phyloP scores from a whole-genome alignment of 1,140 invertebrate species.

The Heliconius hewitsoni region DNA sequence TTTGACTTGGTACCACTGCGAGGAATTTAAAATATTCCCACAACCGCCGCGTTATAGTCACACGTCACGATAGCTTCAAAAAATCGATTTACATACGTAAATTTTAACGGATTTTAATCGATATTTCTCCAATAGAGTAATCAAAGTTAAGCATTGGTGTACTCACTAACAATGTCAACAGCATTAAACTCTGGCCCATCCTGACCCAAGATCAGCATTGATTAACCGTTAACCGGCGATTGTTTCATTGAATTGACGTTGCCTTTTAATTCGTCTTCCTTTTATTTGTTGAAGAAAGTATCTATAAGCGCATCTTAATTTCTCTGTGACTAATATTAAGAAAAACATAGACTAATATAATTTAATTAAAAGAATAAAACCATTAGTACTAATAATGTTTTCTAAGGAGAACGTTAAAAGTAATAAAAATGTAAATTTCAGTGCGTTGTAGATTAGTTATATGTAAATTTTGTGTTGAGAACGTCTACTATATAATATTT shows the following conservation, averaged over 20 bases:
- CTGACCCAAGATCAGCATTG: constrained; percentile 41
- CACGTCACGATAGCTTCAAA: too few relatives aligned
- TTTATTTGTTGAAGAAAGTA: constrained; percentile 1
- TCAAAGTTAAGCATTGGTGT: constrained; percentile 24
- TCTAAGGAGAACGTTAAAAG: too few relatives aligned
- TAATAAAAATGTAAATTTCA: not conserved
- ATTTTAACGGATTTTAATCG: not conserved
- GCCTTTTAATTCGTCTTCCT: constrained; percentile 24
- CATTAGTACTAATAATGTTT: too few relatives aligned
- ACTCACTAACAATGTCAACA: constrained; percentile 42
- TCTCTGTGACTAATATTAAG: too few relatives aligned
- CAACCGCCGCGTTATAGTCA: too few relatives aligned
- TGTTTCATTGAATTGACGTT: constrained; percentile 34
- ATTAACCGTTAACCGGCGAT: constrained; percentile 38
- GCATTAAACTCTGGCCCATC: constrained; percentile 48
- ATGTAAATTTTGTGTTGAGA: not conserved
- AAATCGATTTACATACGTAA: too few relatives aligned
- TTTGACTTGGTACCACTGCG: too few relatives aligned
- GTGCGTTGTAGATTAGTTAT: not conserved
- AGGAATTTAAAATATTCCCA: too few relatives aligned
- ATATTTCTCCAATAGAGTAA: not conserved
- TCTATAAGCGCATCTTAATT: not conserved
- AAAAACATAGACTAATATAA: too few relatives aligned
- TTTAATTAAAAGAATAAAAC: too few relatives aligned
- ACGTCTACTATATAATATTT: not conserved